Evolutionary conservation across 2,113 vertebrate genomes (phyloP).

Genomic region (Natator depressus): DNA sequence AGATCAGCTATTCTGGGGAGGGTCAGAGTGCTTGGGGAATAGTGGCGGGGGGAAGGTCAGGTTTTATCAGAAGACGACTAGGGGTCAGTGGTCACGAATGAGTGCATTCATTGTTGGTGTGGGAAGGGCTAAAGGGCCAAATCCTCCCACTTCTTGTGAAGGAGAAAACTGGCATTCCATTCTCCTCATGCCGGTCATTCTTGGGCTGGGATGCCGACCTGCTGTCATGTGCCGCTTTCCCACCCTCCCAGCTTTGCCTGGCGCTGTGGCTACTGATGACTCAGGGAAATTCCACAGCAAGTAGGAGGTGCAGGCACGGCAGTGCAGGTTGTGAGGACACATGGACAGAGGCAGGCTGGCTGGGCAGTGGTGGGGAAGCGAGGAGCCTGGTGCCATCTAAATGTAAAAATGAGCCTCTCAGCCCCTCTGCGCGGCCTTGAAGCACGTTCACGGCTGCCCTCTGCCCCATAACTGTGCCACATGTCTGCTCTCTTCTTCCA

Average conservation of each 20-base stretch:
- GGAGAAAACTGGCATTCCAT: neutral
- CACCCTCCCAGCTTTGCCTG: rapidly evolving
- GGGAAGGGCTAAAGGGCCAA: neutral
- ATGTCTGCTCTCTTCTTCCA: constrained; percentile 56
- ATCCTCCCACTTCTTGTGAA: neutral
- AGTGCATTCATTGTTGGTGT: neutral
- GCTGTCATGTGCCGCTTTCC: neutral
- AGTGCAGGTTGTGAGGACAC: neutral
- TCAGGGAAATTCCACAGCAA: neutral
- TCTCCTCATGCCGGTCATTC: rapidly evolving
- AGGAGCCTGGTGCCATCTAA: neutral
- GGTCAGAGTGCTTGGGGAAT: neutral
- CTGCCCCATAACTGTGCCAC: constrained; percentile 62
- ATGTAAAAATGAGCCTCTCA: neutral
- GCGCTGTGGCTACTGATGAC: neutral
- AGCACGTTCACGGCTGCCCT: constrained; percentile 30
- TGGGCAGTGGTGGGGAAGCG: neutral
- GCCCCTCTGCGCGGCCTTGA: constrained; percentile 12
- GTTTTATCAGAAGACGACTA: neutral
- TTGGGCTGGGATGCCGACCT: rapidly evolving
- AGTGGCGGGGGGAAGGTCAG: neutral
- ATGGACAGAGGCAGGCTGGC: neutral
- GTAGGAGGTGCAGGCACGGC: neutral
- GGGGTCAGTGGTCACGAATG: rapidly evolving
- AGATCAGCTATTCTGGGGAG: neutral